These are phyloP conservation scores for Tiaroga cobitis DNA, from an alignment of 2,797 vertebrate species.

Conservation along the genomic window DNA sequence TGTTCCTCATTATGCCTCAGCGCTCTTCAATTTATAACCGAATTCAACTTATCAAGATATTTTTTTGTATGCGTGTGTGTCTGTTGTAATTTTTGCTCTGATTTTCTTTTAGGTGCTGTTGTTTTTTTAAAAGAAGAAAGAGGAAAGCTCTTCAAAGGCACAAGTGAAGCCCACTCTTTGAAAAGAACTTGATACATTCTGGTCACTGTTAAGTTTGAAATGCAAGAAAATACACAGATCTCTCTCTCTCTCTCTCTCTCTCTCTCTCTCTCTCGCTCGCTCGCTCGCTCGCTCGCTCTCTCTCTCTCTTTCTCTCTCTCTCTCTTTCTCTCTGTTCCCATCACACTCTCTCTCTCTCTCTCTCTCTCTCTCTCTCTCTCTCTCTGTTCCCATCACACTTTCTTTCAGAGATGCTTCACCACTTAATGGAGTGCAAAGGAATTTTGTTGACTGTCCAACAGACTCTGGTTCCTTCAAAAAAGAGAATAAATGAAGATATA, in stretches of 20 bases:
- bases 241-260: constrained; percentile 2
- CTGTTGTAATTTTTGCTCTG: constrained; percentile 20
- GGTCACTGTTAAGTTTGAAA: constrained; percentile 84
- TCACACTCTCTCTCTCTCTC: constrained; percentile 18
- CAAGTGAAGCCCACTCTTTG: constrained; percentile 82
- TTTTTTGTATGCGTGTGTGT: background rate
- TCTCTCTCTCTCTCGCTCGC: constrained; percentile 45
- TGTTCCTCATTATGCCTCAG: background rate
- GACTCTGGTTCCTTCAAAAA: constrained; percentile 75
- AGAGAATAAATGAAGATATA: constrained; percentile 62
- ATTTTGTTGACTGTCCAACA: constrained; percentile 75
- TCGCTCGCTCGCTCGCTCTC: too few species aligned
- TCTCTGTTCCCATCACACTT: constrained; percentile 36
- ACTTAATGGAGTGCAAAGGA: constrained; percentile 73
- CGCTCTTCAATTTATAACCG: background rate
- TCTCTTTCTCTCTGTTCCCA: constrained; percentile 40
- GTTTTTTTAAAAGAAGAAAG: constrained; percentile 98
- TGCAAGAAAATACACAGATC: constrained; percentile 76
- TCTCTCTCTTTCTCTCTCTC: constrained; percentile 36
- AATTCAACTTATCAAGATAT: background rate
- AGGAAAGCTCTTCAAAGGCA: constrained; percentile 96
- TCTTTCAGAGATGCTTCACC: constrained; percentile 62
- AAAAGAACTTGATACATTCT: constrained; percentile 83
- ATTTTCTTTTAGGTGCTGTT: constrained; percentile 89
- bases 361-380: constrained; percentile 50